Evolutionary conservation across 2,113 vertebrate genomes (phyloP).

Genomic region (Salvelinus namaycush): DNA sequence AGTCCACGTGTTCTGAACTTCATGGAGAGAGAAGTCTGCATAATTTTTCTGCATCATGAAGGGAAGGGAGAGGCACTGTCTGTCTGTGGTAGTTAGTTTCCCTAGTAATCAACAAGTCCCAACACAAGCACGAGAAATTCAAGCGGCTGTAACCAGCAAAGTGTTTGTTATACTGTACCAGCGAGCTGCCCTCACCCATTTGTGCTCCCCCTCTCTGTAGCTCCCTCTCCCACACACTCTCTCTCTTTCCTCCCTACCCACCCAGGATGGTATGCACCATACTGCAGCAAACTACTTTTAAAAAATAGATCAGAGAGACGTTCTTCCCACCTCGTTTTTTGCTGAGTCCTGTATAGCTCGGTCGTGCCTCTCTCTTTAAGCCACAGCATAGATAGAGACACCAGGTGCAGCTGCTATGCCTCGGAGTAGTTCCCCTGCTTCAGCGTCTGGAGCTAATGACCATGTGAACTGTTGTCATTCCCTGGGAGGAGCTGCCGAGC

Average conservation of each 20-base stretch:
- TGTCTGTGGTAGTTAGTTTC: conserved; percentile 50
- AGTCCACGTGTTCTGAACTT: no score
- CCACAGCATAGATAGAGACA: conserved; percentile 52
- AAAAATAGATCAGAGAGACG: background rate
- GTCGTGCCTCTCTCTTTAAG: conserved; percentile 33
- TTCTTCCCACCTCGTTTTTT: conserved; percentile 81
- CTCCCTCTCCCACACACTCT: conserved; percentile 40
- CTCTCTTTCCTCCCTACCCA: conserved; percentile 44
- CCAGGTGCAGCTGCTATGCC: conserved; percentile 59
- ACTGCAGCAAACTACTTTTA: conserved; percentile 88
- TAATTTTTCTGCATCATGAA: background rate
- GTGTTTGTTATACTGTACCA: conserved; percentile 30
- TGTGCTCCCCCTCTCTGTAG: background rate
- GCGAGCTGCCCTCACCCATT: conserved; percentile 24
- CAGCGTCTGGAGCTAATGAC: conserved; percentile 70
- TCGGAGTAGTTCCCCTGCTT: conserved; percentile 63
- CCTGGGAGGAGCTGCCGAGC: conserved; percentile 60
- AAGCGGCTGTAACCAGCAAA: conserved; percentile 20
- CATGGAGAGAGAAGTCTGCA: no score
- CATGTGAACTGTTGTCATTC: conserved; percentile 73
- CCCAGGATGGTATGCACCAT: conserved; percentile 81
- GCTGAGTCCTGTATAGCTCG: conserved; percentile 56
- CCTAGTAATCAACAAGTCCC: conserved; percentile 23
- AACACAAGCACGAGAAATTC: conserved; percentile 34
- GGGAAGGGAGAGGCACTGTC: conserved; percentile 19